Percentiles rank a stretch among this genome's conserved stretches.
Evolutionary conservation across 1,140 invertebrate genomes (phyloP).

Genomic region (Drosophila neocordata): DNA sequence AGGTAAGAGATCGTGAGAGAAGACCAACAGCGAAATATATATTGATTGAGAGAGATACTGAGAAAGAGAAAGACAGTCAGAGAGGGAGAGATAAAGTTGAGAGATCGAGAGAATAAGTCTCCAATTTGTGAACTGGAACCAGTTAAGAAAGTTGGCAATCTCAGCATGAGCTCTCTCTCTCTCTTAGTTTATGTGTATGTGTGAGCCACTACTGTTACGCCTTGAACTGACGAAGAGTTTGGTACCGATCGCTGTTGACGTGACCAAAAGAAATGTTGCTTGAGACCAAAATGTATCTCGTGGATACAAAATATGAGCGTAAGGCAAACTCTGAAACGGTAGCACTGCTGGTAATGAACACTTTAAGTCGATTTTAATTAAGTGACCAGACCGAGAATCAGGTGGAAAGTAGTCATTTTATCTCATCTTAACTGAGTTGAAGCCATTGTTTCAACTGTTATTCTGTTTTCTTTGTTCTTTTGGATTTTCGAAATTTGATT

Average conservation of each 20-base stretch:
- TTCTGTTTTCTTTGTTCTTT: constrained; percentile 1
- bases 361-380: constrained; percentile 82
- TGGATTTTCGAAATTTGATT: not conserved
- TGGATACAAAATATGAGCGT: constrained; percentile 73
- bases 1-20: constrained; percentile 39
- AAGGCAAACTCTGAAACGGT: constrained; percentile 60
- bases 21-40: not conserved
- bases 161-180: constrained; percentile 28
- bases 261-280: constrained; percentile 67
- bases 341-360: constrained; percentile 77
- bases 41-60: constrained; percentile 6
- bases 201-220: constrained; percentile 73
- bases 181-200: constrained; percentile 14
- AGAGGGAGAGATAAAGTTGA: constrained; percentile 5
- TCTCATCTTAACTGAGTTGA: not conserved
- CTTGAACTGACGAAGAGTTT: constrained; percentile 44
- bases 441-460: not conserved
- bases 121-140: constrained; percentile 68
- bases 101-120: constrained; percentile 27
- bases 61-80: constrained; percentile 4
- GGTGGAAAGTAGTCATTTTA: constrained; percentile 28
- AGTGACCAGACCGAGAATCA: constrained; percentile 52
- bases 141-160: constrained; percentile 34
- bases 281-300: constrained; percentile 66
- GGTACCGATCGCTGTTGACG: constrained; percentile 55